phyloP scores from a whole-genome alignment of 2,797 vertebrate genomes.

The Galaxias olidus region DNA sequence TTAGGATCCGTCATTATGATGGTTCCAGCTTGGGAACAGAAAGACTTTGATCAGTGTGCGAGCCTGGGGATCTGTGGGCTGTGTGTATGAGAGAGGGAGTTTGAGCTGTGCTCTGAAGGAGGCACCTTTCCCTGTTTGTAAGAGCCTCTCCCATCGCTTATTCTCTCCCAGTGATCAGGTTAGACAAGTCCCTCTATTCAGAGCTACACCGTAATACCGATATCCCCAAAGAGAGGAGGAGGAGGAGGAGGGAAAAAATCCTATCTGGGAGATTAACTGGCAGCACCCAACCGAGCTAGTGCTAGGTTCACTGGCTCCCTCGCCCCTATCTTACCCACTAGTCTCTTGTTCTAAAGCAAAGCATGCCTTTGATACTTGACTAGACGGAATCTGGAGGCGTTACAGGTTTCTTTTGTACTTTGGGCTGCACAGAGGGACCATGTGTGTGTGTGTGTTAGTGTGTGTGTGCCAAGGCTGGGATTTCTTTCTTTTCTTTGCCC shows the following conservation, averaged over 20 bases:
- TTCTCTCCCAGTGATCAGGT: conserved; percentile 64
- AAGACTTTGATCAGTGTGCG: too few relatives aligned
- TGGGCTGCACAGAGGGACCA: conserved; percentile 55
- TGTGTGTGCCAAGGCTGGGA: conserved; percentile 70
- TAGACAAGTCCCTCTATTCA: conserved; percentile 68
- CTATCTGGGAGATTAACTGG: conserved; percentile 73
- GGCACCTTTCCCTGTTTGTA: background rate
- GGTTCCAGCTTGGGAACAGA: too few relatives aligned
- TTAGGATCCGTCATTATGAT: too few relatives aligned
- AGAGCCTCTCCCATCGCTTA: conserved; percentile 38
- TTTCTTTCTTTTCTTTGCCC: conserved; percentile 60
- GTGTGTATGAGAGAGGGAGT: too few relatives aligned
- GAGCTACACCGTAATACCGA: conserved; percentile 54
- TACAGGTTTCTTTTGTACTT: conserved; percentile 81
- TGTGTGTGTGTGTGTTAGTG: conserved; percentile 49
- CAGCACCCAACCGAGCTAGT: conserved; percentile 69
- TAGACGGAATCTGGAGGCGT: conserved; percentile 81
- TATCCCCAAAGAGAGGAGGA: conserved; percentile 52
- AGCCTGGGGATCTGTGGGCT: too few relatives aligned
- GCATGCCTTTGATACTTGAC: conserved; percentile 79
- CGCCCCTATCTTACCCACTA: conserved; percentile 70
- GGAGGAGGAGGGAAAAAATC: conserved; percentile 44
- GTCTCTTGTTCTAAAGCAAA: conserved; percentile 77
- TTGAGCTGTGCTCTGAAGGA: too few relatives aligned
- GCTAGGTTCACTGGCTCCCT: conserved; percentile 66